A percentile compares a stretch with the other conserved stretches of the same genome.
Conservation (phyloP, 2,888 invertebrate genomes). For the Camponotus fellah region DNA sequence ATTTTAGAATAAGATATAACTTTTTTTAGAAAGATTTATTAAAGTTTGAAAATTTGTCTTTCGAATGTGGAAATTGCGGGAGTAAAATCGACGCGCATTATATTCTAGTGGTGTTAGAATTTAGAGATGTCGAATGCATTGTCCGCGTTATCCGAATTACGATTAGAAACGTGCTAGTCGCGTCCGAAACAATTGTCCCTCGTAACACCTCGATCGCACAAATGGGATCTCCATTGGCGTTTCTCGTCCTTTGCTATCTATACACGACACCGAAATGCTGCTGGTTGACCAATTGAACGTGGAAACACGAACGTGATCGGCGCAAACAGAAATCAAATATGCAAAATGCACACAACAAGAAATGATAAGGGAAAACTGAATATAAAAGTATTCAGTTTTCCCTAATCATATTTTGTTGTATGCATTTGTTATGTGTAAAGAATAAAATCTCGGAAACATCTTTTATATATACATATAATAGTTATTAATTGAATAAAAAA, state of each 20-base stretch:
- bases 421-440: neutral
- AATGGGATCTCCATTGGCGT: conserved; percentile 50
- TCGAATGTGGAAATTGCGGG: neutral
- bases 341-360: conserved; percentile 5
- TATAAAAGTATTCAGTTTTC: neutral
- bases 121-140: conserved; percentile 43
- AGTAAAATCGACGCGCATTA: neutral
- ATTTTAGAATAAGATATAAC: neutral
- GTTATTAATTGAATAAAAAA: neutral
- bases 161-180: conserved; percentile 53
- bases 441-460: neutral
- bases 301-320: conserved; percentile 38
- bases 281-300: conserved; percentile 41
- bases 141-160: conserved; percentile 49
- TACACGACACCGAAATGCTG: conserved; percentile 14
- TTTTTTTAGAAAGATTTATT: neutral
- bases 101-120: conserved; percentile 26
- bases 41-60: conserved; percentile 17
- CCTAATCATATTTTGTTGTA: too few species aligned
- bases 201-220: conserved; percentile 51
- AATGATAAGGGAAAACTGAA: neutral
- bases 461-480: neutral
- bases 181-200: conserved; percentile 49
- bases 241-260: conserved; percentile 19
- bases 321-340: conserved; percentile 32